These are phyloP conservation scores for Tinea semifulvella DNA, from an alignment of 2,888 invertebrate genomes.

Conservation along the genomic window DNA sequence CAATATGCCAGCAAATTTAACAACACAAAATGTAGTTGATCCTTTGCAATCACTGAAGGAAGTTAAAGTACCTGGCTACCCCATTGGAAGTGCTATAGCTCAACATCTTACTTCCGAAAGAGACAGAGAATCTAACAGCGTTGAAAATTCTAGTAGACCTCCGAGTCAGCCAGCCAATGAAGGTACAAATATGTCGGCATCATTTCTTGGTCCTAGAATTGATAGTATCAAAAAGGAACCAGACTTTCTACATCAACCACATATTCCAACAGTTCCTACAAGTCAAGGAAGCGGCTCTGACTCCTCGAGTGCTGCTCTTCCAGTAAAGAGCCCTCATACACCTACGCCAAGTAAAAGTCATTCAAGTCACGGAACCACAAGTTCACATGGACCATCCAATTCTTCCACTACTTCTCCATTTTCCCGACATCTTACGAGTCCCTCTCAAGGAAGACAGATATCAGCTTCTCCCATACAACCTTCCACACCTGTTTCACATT, in stretches of 20 bases:
- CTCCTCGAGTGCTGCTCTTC: constrained; percentile 56
- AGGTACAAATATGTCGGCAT: constrained; percentile 54
- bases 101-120: constrained; percentile 58
- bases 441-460: constrained; percentile 56
- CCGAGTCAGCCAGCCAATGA: constrained; percentile 60
- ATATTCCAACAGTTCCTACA: constrained; percentile 59
- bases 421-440: constrained; percentile 56
- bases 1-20: constrained; percentile 55
- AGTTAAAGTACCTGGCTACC: constrained; percentile 80
- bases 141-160: constrained; percentile 55
- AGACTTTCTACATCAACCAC: constrained; percentile 64
- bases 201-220: constrained; percentile 71
- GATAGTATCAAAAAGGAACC: constrained; percentile 81
- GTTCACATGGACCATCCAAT: constrained; percentile 38
- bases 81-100: constrained; percentile 63
- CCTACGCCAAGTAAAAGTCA: constrained; percentile 63
- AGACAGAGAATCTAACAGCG: constrained; percentile 56
- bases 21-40: constrained; percentile 67
- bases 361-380: constrained; percentile 42
- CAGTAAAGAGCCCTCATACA: constrained; percentile 64
- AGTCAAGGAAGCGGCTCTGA: constrained; percentile 55
- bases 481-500: constrained; percentile 63
- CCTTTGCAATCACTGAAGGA: constrained; percentile 82
- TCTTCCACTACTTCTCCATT: constrained; percentile 60
- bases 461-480: constrained; percentile 58